Base-by-base conservation (phyloP, 2,888 invertebrate genomes). In the Platycheirus albimanus region DNA sequence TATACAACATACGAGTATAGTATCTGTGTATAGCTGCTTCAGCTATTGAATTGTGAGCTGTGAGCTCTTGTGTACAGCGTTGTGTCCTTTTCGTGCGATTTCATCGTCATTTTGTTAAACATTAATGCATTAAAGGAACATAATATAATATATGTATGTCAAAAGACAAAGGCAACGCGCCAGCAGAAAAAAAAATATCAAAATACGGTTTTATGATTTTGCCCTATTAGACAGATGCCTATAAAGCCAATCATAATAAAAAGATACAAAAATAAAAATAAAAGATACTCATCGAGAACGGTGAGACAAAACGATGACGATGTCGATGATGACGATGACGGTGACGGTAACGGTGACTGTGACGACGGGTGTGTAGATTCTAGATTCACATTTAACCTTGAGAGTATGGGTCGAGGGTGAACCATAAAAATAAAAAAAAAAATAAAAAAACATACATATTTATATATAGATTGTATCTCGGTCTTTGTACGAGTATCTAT, bases 231-330 rank as follows among this genome's bases (percentile, higher is more conserved):
- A 81, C 71, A 76, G 81, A 76, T 81, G 76, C 71, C 81, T 76
- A 81, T 81, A 76, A 76, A 76, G 76, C 66, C 71, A 81, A 81
- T 81, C 81, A 81, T 81, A 81, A 76, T 81, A 81, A 81, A 80
- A 81, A 67, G 54, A 66, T 61, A 78, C 58, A 64, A 49, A 69
- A 28, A 47, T 8, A 56, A 38, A 28, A 49, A 19, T 2, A 43
- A 11, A 52, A 51, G 30, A 70, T 43, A 71, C 71, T 74, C 63
- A 67, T 33, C 28, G 52, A 61, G 20, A 52, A 11, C 52, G 17
- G 19, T n/a, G 47, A 15, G 17, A 56, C n/a, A 36, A 36, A 24
- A 41, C 19, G 19, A 19, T 2, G 2, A 8, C 4, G 41, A n/a
- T n/a, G n/a, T n/a, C n/a, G n/a, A n/a, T n/a, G n/a, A n/a, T n/a